Conservation (phyloP, 2,113 vertebrate species). For the Rattus rattus region DNA sequence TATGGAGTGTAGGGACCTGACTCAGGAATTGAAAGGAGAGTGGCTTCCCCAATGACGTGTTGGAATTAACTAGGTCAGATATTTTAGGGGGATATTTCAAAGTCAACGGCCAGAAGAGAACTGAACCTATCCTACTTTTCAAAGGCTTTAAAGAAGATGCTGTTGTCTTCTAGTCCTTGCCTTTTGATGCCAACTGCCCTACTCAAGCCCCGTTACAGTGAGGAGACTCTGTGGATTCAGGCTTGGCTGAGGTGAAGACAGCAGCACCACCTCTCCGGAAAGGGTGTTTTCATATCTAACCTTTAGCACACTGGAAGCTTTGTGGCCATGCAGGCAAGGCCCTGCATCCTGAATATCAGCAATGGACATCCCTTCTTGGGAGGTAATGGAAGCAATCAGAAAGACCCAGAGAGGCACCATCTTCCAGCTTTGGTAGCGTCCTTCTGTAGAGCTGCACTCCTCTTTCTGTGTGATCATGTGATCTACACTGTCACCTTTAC, state of each 20-base stretch:
- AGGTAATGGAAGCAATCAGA: not conserved
- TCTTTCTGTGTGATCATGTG: not conserved
- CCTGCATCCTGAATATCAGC: not conserved
- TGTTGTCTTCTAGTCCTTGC: not conserved
- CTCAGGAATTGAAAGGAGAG: not conserved
- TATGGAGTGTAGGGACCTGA: rapidly evolving
- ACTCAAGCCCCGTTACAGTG: not conserved
- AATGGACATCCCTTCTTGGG: not conserved
- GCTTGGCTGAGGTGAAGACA: not conserved
- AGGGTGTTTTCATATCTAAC: not conserved
- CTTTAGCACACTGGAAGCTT: not conserved
- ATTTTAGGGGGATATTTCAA: not conserved
- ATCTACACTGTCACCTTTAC: rapidly evolving
- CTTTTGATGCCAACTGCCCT: rapidly evolving
- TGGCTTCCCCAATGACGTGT: not conserved
- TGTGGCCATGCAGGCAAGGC: rapidly evolving
- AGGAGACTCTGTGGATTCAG: not conserved
- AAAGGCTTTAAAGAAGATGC: not conserved
- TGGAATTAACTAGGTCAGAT: not conserved
- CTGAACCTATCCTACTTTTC: rapidly evolving
- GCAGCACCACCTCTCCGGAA: not conserved
- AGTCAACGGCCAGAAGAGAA: not conserved
- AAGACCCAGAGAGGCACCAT: rapidly evolving
- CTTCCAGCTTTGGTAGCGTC: not conserved
- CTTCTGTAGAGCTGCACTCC: rapidly evolving